These are phyloP conservation scores for Anthopleura sola DNA, from an alignment of 64 coral and sea anemone species.

Conservation along the genomic window DNA sequence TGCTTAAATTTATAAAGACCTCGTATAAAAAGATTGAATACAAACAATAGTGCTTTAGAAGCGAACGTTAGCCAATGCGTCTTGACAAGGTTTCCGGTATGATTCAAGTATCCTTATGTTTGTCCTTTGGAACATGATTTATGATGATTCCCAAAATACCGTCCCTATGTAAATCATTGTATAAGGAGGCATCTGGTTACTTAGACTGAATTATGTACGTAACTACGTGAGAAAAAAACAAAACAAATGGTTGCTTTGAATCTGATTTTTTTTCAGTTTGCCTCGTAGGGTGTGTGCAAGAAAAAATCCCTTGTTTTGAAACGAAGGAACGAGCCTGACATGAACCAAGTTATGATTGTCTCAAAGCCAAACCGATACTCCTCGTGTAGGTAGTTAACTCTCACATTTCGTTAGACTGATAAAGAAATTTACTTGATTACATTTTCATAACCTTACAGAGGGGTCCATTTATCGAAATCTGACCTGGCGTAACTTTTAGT, in stretches of 20 bases:
- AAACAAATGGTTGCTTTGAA: background rate
- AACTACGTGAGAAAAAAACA: background rate
- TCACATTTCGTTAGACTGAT: too few species aligned
- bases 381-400: too few species aligned
- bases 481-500: too few species aligned
- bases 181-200: background rate
- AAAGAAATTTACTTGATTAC: too few species aligned
- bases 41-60: background rate
- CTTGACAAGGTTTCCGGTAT: slow-evolving; percentile 7
- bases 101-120: slow-evolving; percentile 1
- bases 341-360: too few species aligned
- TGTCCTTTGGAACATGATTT: slow-evolving; percentile 3
- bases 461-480: too few species aligned
- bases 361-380: too few species aligned
- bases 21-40: background rate
- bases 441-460: too few species aligned
- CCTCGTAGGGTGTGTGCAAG: background rate
- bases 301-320: background rate
- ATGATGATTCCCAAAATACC: background rate
- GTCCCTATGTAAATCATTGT: background rate
- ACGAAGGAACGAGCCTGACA: too few species aligned
- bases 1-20: background rate
- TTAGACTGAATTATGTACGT: background rate
- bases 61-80: background rate
- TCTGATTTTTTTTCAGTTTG: background rate